Evolutionary conservation across 2,797 vertebrate species (phyloP), one percentile per base, ranked within the genome.

Genomic region (Crocidura indochinensis): DNA sequence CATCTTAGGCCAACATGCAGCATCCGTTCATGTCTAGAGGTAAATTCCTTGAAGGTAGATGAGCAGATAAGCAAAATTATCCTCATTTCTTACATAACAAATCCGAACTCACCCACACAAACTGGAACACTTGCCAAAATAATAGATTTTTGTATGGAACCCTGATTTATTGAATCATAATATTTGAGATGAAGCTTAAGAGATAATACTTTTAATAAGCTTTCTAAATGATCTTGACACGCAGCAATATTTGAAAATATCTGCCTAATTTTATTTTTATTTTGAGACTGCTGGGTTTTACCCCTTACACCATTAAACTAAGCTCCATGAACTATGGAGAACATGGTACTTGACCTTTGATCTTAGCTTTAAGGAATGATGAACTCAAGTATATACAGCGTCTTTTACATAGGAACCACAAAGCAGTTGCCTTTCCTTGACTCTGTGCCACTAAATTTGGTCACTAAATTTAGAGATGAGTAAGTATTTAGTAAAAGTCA

Each of bases 61-160:
- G 22, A 53, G 24, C 26, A 60, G 31, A n/a, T 51, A 68, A 2
- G 26, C 46, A 68, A 2, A 46, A 0, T 69, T n/a, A 80, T 12
- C n/a, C 10, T 38, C 6, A 17, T 79, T 68, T 84, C 29, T 84
- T 24, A 67, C 14, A 12, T 26, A n/a, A 86, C 64, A 74, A 84
- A 92, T 56, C 46, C 46, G 27, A 81, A 47, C 51, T 62, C 53
- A 3, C 19, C 20, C 11, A 53, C 12, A 53, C 38, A 68, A 49
- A 29, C 17, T 19, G 31, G 49, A 24, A 91, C 53, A 10, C 44
- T 83, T 53, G 10, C 49, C 82, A 14, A 96, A 83, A 73, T 88
- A 29, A 26, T 8, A 76, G 31, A 1, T 47, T 83, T 76, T 26
- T 72, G 8, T 19, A 22, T 10, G 56, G 64, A 92, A 22, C 22